Conservation (phyloP, 2,797 vertebrate species). For the Heliangelus exortis region DNA sequence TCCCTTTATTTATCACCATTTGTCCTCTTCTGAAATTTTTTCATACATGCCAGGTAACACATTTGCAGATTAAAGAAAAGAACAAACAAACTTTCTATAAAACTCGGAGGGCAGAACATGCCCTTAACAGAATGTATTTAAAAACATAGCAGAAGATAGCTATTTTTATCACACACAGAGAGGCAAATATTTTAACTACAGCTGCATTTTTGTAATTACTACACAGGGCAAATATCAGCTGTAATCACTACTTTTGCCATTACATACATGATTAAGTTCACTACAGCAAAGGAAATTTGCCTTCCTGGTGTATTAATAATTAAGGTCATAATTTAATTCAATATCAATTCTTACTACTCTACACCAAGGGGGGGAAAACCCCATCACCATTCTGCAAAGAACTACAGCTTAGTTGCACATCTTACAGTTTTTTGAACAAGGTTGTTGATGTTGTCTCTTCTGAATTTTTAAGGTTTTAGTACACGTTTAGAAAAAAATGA, state of each 20-base stretch:
- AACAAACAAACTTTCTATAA: not conserved
- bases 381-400: not conserved
- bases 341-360: not conserved
- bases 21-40: not conserved
- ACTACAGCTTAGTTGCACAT: not conserved
- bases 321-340: slow-evolving; percentile 35
- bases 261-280: not conserved
- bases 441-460: not conserved
- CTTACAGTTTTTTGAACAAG: not conserved
- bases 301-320: slow-evolving; percentile 44
- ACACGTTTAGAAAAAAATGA: not conserved
- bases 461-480: not conserved
- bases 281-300: not conserved
- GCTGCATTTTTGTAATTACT: not conserved
- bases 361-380: not conserved
- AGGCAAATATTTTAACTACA: not conserved
- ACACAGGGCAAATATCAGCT: not conserved
- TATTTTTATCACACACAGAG: not conserved
- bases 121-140: not conserved
- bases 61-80: not conserved
- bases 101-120: not conserved
- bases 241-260: not conserved
- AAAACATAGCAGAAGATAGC: not conserved
- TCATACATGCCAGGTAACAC: not conserved
- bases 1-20: not conserved